phyloP scores from a whole-genome alignment of 2,113 vertebrate genomes.

The Sylvia atricapilla region DNA sequence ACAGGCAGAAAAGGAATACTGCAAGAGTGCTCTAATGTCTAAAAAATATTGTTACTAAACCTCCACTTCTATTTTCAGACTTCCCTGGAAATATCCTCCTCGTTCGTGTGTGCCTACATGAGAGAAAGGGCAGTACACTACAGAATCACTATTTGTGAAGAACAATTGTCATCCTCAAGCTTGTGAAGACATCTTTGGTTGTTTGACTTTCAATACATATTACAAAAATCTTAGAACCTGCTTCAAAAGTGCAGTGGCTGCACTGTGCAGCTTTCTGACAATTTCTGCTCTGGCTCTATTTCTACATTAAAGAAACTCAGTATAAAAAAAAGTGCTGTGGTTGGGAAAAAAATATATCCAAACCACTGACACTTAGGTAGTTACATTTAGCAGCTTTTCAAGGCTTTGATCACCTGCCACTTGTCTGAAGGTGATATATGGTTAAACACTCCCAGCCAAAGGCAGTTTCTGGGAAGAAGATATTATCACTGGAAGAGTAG shows the following conservation, averaged over 20 bases:
- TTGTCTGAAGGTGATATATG: constrained; percentile 31
- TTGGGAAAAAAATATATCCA: not conserved
- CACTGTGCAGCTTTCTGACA: not conserved
- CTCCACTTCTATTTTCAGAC: not conserved
- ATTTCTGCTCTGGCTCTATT: not conserved
- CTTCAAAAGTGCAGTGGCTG: not conserved
- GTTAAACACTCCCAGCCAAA: constrained; percentile 38
- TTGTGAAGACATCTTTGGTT: not conserved
- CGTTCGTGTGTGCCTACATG: not conserved
- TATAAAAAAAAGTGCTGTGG: constrained; percentile 6
- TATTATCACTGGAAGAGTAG: not conserved
- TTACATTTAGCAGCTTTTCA: constrained; percentile 52
- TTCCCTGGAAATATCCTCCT: not conserved
- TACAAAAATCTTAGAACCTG: not conserved
- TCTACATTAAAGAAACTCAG: constrained; percentile 15
- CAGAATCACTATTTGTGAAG: not conserved
- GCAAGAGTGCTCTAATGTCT: not conserved
- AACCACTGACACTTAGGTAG: constrained; percentile 23
- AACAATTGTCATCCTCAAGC: not conserved
- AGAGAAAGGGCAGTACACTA: not conserved
- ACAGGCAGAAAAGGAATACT: not conserved
- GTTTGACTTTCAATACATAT: not conserved
- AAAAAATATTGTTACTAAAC: not conserved
- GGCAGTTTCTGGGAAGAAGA: constrained; percentile 1
- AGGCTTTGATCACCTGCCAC: constrained; percentile 49